Evolutionary conservation across 2,888 invertebrate species (phyloP).

Genomic region (Leptinotarsa tumamoca): DNA sequence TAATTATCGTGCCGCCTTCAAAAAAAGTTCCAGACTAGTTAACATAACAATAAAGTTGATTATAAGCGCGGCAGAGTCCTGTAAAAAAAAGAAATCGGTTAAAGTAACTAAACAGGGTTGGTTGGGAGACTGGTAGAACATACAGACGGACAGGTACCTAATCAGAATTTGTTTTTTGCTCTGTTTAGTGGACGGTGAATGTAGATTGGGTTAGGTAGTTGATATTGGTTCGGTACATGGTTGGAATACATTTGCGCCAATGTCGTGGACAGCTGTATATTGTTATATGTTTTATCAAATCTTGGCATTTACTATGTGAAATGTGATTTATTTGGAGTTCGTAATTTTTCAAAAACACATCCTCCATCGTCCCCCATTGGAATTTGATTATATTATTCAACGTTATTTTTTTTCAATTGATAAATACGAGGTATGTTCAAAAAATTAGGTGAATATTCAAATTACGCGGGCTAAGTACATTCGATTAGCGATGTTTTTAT

Average conservation of each 20-base stretch:
- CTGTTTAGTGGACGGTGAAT: conserved; percentile 29
- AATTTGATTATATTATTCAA: no score
- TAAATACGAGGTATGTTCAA: no score
- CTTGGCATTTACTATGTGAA: no score
- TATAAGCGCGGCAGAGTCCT: conserved; percentile 40
- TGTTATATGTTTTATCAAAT: no score
- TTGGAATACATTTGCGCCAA: conserved; percentile 19
- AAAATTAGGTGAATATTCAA: no score
- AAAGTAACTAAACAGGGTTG: conserved; percentile 41
- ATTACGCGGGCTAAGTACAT: no score
- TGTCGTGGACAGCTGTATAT: neutral
- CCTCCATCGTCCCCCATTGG: no score
- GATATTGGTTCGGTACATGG: conserved; percentile 37
- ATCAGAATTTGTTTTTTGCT: conserved; percentile 38
- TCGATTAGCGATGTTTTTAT: no score
- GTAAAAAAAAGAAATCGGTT: conserved; percentile 43
- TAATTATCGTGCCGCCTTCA: conserved; percentile 38
- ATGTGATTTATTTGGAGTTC: no score
- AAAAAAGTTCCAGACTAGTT: conserved; percentile 46
- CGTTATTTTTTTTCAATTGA: no score
- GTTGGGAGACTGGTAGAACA: conserved; percentile 33
- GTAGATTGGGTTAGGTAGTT: conserved; percentile 45
- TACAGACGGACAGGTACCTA: conserved; percentile 41
- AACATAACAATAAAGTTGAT: conserved; percentile 52
- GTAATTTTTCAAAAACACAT: no score